Percentiles rank a stretch among this genome's conserved stretches.
These are phyloP conservation scores for Magallana gigas DNA, from an alignment of 1,140 invertebrate species.

Conservation along the genomic window DNA sequence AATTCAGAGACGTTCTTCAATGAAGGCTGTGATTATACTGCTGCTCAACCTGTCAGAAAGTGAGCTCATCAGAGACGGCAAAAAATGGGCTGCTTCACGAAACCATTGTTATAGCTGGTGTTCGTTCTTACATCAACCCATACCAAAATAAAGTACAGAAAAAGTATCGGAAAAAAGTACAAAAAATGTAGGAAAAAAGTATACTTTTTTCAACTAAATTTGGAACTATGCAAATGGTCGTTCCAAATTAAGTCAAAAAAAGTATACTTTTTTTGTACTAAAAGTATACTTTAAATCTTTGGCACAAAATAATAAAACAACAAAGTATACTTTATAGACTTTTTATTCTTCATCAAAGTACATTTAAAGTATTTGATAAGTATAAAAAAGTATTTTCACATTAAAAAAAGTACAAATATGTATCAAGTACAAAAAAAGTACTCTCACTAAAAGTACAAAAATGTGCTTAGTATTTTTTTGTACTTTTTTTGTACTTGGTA, in stretches of 20 bases:
- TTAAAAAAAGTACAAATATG: not conserved
- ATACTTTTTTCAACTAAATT: not conserved
- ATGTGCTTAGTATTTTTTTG: too few relatives aligned
- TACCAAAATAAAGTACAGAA: not conserved
- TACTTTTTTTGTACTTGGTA: too few relatives aligned
- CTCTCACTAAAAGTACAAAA: too few relatives aligned
- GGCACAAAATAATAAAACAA: not conserved
- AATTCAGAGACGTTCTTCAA: not conserved
- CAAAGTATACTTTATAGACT: too few relatives aligned
- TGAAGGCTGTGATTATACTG: conserved; percentile 6
- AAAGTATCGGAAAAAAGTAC: not conserved
- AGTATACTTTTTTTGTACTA: not conserved
- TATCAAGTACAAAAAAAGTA: not conserved
- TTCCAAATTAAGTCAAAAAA: conserved; percentile 1
- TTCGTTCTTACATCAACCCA: not conserved
- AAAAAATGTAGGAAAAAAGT: not conserved
- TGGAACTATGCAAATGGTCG: not conserved
- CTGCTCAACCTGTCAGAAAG: not conserved
- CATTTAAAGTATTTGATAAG: not conserved
- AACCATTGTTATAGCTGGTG: too few relatives aligned
- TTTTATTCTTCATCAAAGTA: not conserved
- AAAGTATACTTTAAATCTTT: not conserved
- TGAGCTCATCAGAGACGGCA: not conserved
- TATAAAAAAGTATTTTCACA: not conserved
- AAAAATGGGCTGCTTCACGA: not conserved